Base-by-base conservation (phyloP, 2,113 vertebrate genomes). In the Ptychochromis oligacanthus region DNA sequence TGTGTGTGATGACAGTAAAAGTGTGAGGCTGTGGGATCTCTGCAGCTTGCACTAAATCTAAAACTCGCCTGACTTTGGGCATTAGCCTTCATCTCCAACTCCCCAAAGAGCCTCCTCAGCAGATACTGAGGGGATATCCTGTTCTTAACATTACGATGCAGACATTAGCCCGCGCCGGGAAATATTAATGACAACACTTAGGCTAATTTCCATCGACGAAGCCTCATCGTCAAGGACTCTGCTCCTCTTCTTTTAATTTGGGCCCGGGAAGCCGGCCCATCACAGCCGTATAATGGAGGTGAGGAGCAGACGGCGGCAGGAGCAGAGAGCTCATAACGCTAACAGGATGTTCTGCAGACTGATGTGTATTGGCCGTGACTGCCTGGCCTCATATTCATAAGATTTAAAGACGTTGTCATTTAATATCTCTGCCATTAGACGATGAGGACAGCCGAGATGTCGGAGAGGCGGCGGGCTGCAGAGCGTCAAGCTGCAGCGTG, bases 151-250 rank as follows among this genome's bases (percentile, higher is more conserved):
- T 92, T 89, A 87, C 49, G 72, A 86, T 17, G 82, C 86, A 85
- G 84, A 91, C 90, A 92, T 91, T 88, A 92, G 84, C 72, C 84
- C 52, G 59, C 75, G 22, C 85, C 3, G 81, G 89, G 79, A 90
- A 91, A 87, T 92, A 93, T 92, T 94, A 92, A 94, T 91, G 93
- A 91, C 93, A 92, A 92, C 93, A 94, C 93, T 94, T 92, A 92
- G 80, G 90, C 86, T 94, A 93, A 94, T 94, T 92, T 89, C 90
- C 86, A 90, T 82, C 70, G 78, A 79, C 81, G 22, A 52, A 77
- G 81, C 86, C 84, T 76, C 91, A 31, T 89, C 91, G 61, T 91
- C 93, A 93, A 93, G 92, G 89, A 90, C 91, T 91, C 85, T 75
- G 80, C 24, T 88, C 78, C 90, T 92, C 89, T 89, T 79, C 87